Evolutionary conservation across 2,113 vertebrate species (phyloP).

Genomic region (Martes martes): DNA sequence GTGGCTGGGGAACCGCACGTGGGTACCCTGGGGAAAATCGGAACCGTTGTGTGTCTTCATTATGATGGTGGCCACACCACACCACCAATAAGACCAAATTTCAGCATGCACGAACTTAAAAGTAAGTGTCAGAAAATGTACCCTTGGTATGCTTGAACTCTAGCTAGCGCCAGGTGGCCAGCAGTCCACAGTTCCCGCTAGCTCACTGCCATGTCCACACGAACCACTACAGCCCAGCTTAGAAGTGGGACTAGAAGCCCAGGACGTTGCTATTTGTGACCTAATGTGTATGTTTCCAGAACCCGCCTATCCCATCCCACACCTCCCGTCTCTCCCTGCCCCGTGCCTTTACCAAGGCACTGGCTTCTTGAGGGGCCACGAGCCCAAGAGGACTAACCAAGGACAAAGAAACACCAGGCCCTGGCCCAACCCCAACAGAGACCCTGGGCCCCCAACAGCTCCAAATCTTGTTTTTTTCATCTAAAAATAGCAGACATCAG

Average conservation of each 20-base stretch:
- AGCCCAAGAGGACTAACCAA: background rate
- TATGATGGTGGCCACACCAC: too few relatives aligned
- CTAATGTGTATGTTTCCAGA: background rate
- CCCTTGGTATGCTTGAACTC: background rate
- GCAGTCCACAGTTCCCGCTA: background rate
- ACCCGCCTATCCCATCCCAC: background rate
- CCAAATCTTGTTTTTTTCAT: background rate
- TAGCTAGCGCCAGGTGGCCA: background rate
- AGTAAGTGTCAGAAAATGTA: background rate
- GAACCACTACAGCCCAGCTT: background rate
- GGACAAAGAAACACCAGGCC: background rate
- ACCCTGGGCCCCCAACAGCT: background rate
- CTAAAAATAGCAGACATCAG: background rate
- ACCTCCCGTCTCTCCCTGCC: background rate
- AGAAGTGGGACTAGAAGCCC: background rate
- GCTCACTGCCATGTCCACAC: fast-evolving
- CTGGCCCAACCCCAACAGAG: background rate
- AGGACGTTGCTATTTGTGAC: fast-evolving
- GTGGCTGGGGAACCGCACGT: background rate
- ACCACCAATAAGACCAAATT: background rate
- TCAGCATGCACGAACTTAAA: background rate
- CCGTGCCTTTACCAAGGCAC: fast-evolving
- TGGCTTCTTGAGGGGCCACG: background rate
- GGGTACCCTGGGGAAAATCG: background rate
- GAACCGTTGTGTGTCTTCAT: background rate